phyloP scores from a whole-genome alignment of 1,140 invertebrate species.

The Venustaconcha ellipsiformis region DNA sequence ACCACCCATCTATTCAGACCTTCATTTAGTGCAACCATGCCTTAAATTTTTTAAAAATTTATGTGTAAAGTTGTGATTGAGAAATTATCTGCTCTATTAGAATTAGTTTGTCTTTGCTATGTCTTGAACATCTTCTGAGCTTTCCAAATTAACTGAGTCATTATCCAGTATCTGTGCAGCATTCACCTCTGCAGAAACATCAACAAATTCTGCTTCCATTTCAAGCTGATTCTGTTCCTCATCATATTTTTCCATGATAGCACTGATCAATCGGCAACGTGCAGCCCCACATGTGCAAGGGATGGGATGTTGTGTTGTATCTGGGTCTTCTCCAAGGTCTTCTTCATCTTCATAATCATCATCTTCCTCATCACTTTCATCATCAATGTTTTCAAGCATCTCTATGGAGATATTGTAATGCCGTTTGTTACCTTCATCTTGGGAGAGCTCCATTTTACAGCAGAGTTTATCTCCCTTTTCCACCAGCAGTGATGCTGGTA shows the following conservation, averaged over 20 bases:
- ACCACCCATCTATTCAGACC: too few relatives aligned
- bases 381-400: constrained; percentile 38
- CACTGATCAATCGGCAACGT: constrained; percentile 48
- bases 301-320: constrained; percentile 47
- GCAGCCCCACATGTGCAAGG: constrained; percentile 56
- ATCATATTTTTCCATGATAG: constrained; percentile 55
- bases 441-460: constrained; percentile 40
- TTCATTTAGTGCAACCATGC: too few relatives aligned
- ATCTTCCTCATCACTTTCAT: constrained; percentile 35
- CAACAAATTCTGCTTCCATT: constrained; percentile 48
- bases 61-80: too few relatives aligned
- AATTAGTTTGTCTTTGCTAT: too few relatives aligned
- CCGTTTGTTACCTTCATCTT: constrained; percentile 49
- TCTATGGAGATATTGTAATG: constrained; percentile 59
- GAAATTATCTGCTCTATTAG: too few relatives aligned
- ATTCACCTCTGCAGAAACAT: constrained; percentile 39
- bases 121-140: too few relatives aligned
- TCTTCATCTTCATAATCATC: constrained; percentile 41
- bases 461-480: constrained; percentile 39
- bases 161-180: constrained; percentile 39
- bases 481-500: constrained; percentile 67
- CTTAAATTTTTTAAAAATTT: too few relatives aligned
- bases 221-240: constrained; percentile 49
- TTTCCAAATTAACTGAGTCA: constrained; percentile 14
- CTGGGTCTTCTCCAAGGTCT: constrained; percentile 36